Base-by-base conservation (phyloP, 2,797 vertebrate genomes). In the Neosalanx taihuensis region DNA sequence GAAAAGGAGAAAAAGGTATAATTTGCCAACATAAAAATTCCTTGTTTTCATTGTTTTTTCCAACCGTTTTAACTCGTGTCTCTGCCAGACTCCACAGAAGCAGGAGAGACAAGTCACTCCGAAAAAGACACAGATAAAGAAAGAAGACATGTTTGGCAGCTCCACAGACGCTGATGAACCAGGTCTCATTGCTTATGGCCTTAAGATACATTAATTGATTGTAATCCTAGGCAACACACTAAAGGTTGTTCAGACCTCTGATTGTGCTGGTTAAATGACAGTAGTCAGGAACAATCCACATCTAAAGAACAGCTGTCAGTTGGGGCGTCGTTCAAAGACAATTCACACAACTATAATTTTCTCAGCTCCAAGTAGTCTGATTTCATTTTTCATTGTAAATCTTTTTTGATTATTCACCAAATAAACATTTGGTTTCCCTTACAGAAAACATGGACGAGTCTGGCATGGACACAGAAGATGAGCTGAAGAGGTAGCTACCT, bases 401-500 rank as follows among this genome's bases (percentile, higher is more conserved):
- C 1, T 13, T 18, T 13, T 13, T 51, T 7, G 9, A 5, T 51
- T 10, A 51, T 18, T 15, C 49, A 51, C 49, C 49, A 51, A 51
- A 51, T 18, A 51, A 13, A 15, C 12, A 17, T 71, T 29, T 18
- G 5, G 5, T 46, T 4, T 33, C 5, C 64, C 23, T 2, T 72
- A 85, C 89, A 89, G 84, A 70, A 3, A 85, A 83, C 3, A 88
- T 86, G 0, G 91, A 93, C 1, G 93, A 92, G 0, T 95, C 95
- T 3, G 94, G 89, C 0, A 89, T 86, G 76, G 95, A 97, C 87
- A 96, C 95, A 0, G 95, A 96, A 69, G 95, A 96, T 12, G 96
- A 97, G 74, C 90, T 97, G 68, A 92, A 93, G 80, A 95, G 94
- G 95, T 96, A 86, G 87, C 77, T 58, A 66, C 13, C 64, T 15